A percentile compares a stretch with the other conserved stretches of the same genome.
Conservation (phyloP, 2,797 vertebrate species). For the Hapalemur alaotrensis region DNA sequence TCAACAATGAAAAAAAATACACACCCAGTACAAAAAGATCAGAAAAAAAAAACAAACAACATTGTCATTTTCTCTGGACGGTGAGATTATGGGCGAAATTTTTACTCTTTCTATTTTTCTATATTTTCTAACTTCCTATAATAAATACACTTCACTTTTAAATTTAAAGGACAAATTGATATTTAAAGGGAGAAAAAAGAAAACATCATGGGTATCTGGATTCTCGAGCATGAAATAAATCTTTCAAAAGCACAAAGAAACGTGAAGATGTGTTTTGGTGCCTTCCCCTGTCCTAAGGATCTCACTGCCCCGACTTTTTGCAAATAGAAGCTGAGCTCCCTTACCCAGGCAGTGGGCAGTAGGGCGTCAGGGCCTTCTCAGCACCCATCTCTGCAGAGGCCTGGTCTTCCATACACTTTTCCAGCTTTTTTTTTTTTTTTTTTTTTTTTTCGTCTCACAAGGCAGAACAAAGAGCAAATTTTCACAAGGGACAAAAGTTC, state of each 20-base stretch:
- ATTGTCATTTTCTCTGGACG: not conserved
- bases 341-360: not conserved
- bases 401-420: not conserved
- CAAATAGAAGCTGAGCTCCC: not conserved
- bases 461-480: not conserved
- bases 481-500: not conserved
- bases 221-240: not conserved
- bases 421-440: too few species aligned
- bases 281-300: not conserved
- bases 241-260: not conserved
- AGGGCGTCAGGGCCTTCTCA: rapidly evolving
- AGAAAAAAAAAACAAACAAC: not conserved
- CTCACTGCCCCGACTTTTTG: not conserved
- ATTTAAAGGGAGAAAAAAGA: not conserved
- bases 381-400: not conserved
- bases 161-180: not conserved
- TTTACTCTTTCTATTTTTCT: not conserved
- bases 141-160: not conserved
- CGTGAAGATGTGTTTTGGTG: not conserved
- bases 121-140: not conserved
- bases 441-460: not conserved
- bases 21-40: not conserved
- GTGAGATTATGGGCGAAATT: not conserved
- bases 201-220: not conserved
- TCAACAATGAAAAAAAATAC: not conserved